These are phyloP conservation scores for Catotricha subobsoleta DNA, from an alignment of 2,888 invertebrate species.

Conservation along the genomic window DNA sequence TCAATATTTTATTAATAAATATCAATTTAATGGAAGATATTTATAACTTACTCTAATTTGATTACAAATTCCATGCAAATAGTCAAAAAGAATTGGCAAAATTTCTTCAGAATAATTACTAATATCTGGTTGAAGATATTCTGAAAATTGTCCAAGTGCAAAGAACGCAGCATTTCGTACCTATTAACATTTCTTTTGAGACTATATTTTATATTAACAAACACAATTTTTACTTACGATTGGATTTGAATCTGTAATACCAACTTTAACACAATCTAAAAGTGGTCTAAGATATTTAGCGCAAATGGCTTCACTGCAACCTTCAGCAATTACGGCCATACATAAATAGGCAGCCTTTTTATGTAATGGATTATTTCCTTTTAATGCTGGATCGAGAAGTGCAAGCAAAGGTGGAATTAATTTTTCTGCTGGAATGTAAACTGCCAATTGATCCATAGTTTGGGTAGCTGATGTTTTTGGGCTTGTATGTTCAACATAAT, in stretches of 20 bases:
- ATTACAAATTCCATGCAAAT: slow-evolving; percentile 39
- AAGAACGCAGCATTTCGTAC: slow-evolving; percentile 55
- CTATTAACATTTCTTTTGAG: background rate
- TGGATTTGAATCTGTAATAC: slow-evolving; percentile 43
- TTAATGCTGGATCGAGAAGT: slow-evolving; percentile 44
- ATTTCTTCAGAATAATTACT: slow-evolving; percentile 51
- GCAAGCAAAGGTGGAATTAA: slow-evolving; percentile 49
- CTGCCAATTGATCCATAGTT: slow-evolving; percentile 52
- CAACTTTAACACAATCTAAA: slow-evolving; percentile 48
- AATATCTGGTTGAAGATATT: slow-evolving; percentile 62
- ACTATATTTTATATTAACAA: background rate
- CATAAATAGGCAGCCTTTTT: slow-evolving; percentile 55
- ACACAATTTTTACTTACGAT: slow-evolving; percentile 28
- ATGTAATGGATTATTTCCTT: slow-evolving; percentile 38
- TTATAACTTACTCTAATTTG: slow-evolving; percentile 30
- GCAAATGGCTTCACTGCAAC: slow-evolving; percentile 56
- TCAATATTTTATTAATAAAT: background rate
- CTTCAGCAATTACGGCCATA: slow-evolving; percentile 58
- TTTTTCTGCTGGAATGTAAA: slow-evolving; percentile 59
- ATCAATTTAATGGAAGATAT: background rate
- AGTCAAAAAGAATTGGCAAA: slow-evolving; percentile 53
- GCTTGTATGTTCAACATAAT: slow-evolving; percentile 38
- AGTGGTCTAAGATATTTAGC: slow-evolving; percentile 50
- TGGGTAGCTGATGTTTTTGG: slow-evolving; percentile 52
- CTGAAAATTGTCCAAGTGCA: slow-evolving; percentile 64